Percentiles rank a stretch among this genome's conserved stretches.
Conservation (phyloP, 1,140 invertebrate genomes). For the Dermatophagoides farinae region DNA sequence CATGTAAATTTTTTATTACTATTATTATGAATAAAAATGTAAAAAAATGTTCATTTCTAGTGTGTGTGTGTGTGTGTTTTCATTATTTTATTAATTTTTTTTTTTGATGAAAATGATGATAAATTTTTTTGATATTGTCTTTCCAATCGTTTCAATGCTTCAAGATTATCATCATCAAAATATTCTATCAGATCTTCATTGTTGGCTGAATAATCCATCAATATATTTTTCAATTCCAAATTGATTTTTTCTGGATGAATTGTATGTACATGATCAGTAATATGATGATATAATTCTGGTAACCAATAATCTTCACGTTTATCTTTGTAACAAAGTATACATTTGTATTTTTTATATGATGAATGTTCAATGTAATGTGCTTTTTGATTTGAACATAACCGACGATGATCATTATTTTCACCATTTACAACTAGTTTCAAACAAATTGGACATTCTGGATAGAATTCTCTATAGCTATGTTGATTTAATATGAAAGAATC, state of each 20-base stretch:
- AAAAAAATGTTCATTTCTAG: too few species aligned
- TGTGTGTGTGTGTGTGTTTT: too few species aligned
- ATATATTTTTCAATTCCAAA: background rate
- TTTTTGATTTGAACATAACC: too few species aligned
- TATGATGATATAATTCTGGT: background rate
- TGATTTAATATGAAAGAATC: background rate
- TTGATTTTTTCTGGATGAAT: background rate
- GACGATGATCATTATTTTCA: background rate
- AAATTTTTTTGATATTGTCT: too few species aligned
- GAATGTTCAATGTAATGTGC: background rate
- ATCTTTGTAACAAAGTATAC: background rate
- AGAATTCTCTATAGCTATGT: background rate
- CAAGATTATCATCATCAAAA: too few species aligned
- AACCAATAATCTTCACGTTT: background rate
- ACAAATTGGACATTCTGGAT: background rate
- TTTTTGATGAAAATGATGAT: too few species aligned
- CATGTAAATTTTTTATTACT: too few species aligned
- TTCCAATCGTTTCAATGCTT: too few species aligned
- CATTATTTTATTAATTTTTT: too few species aligned
- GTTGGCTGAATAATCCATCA: too few species aligned
- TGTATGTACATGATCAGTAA: background rate
- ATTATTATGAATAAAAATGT: too few species aligned
- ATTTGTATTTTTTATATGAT: background rate
- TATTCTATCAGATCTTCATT: too few species aligned
- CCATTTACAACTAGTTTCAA: background rate